A percentile compares a stretch with the other conserved stretches of the same genome.
Conservation (phyloP, 2,888 invertebrate genomes). For the Podotricha telesiphe region DNA sequence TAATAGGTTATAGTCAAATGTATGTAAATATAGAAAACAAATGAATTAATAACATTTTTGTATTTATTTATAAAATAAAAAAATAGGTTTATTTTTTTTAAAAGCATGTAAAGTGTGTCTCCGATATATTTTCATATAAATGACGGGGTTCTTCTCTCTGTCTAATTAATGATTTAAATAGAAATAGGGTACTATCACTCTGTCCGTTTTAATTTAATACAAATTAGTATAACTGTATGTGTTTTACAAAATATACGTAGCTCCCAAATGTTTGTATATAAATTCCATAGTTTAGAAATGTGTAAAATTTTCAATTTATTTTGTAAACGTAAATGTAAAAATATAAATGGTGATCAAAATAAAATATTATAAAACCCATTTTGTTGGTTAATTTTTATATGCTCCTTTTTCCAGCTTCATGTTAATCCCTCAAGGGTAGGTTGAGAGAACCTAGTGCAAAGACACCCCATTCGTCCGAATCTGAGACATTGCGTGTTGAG, state of each 20-base stretch:
- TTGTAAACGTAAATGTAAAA: constrained; percentile 38
- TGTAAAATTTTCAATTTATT: constrained; percentile 35
- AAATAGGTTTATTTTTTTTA: background rate
- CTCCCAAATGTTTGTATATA: constrained; percentile 5
- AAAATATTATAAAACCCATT: constrained; percentile 26
- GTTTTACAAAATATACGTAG: constrained; percentile 6
- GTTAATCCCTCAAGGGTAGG: no score
- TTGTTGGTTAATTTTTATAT: background rate
- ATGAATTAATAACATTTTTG: background rate
- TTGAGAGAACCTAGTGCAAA: no score
- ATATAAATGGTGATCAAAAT: constrained; percentile 36
- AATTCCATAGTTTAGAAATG: constrained; percentile 8
- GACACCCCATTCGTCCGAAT: no score
- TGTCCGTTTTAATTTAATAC: background rate
- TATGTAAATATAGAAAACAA: background rate
- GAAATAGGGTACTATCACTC: background rate
- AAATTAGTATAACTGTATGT: background rate
- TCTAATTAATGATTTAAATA: background rate
- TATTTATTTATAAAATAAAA: background rate
- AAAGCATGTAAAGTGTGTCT: background rate
- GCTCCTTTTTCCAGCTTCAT: no score
- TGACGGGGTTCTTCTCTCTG: background rate
- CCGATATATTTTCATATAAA: background rate
- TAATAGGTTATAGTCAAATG: background rate
- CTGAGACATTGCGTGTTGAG: no score